Conservation (phyloP, 2,888 invertebrate genomes). For the Nyleta sp. region DNA sequence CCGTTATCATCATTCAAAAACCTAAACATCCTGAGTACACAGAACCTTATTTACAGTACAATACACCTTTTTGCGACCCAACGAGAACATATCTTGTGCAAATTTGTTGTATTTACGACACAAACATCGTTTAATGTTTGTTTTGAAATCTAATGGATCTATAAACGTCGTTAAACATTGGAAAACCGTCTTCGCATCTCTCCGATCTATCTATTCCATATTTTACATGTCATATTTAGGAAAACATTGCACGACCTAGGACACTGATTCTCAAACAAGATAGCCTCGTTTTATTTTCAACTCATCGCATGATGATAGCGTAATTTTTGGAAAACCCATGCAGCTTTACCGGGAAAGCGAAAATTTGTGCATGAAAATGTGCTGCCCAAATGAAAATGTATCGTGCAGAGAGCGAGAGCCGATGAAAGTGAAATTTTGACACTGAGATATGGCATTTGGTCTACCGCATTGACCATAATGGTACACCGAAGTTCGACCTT, state of each 20-base stretch:
- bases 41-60: too few species aligned
- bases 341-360: not conserved
- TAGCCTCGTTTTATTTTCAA: too few species aligned
- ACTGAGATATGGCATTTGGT: conserved; percentile 66
- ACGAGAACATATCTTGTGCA: too few species aligned
- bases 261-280: conserved; percentile 9
- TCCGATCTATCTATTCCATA: not conserved
- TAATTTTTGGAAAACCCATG: not conserved
- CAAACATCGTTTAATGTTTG: not conserved
- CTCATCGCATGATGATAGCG: not conserved
- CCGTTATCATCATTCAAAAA: too few species aligned
- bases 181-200: not conserved
- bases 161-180: conserved; percentile 20
- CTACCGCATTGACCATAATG: conserved; percentile 73
- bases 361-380: conserved; percentile 12
- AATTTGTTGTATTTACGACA: too few species aligned
- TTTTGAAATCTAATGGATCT: conserved; percentile 29
- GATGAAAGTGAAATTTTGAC: conserved; percentile 58
- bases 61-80: too few species aligned
- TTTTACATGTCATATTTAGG: conserved; percentile 10
- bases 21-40: too few species aligned
- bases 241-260: conserved; percentile 26
- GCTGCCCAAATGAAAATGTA: conserved; percentile 30
- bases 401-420: conserved; percentile 38
- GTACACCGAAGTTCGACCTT: conserved; percentile 71